Percentiles rank a stretch among this genome's conserved stretches.
Evolutionary conservation across 1,140 invertebrate species (phyloP).

Genomic region (Eupristina koningsbergeri): DNA sequence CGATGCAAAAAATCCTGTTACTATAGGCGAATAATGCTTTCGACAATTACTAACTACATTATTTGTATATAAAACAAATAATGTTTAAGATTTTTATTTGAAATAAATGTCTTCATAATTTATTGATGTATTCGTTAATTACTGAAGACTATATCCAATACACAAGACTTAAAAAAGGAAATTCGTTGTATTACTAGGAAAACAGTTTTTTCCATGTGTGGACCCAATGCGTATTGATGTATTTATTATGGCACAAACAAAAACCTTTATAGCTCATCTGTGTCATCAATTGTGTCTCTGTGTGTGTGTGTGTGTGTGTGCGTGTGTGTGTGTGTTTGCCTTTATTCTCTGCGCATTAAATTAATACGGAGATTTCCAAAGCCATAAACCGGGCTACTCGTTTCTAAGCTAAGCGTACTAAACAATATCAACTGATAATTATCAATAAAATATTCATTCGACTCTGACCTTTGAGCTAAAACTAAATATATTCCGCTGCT

Average conservation of each 20-base stretch:
- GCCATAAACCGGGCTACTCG: conserved; percentile 14
- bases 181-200: background rate
- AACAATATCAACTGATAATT: conserved; percentile 17
- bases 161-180: background rate
- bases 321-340: background rate
- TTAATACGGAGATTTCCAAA: conserved; percentile 7
- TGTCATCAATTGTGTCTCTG: background rate
- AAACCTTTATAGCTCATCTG: background rate
- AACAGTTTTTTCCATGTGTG: background rate
- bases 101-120: background rate
- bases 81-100: background rate
- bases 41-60: background rate
- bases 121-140: background rate
- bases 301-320: background rate
- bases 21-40: too few species aligned
- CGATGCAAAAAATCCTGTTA: background rate
- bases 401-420: background rate
- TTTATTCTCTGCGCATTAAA: background rate
- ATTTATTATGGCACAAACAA: background rate
- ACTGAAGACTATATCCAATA: background rate
- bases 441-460: conserved; percentile 43
- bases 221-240: background rate
- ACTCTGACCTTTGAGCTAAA: conserved; percentile 20
- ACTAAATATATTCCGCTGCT: background rate
- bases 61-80: background rate